Evolutionary conservation across 1,140 invertebrate genomes (phyloP), one percentile per base, ranked within the genome.

Genomic region (Alviniconcha marisindica): DNA sequence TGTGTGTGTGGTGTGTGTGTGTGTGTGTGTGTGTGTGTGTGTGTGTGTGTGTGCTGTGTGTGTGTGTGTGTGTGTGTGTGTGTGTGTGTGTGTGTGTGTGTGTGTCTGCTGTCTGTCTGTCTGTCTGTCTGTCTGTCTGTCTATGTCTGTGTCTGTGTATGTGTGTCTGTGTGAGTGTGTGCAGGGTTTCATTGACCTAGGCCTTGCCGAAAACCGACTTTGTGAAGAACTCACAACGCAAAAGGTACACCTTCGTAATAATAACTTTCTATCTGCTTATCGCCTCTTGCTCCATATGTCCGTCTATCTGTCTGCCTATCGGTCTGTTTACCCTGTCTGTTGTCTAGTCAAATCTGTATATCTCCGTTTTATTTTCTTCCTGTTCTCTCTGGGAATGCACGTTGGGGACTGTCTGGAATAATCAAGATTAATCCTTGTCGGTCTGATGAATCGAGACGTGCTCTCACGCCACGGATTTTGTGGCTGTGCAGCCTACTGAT

Each of bases 201-300:
- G 83, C 1, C 44, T 84, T 24, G 83, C 83, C 18, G 83, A 84
- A 73, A 82, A 84, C 79, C 77, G 74, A 77, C 38, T 84, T 36
- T 84, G 83, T 44, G 54, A 77, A 33, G 79, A 82, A 24, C 56
- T 81, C 1, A 51, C 73, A 3, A 42, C 31, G 38, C 36, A 78
- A 21, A 84, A 84, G 83, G 83, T 84, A 33, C 21, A n/a, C 21
- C 7, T 63, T 63, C n/a, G n/a, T 63, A 63, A 14, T n/a, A 31
- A 63, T 63, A 14, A 7, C 21, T 4, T 24, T 31, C 7, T 31
- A 31, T 24, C 4, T 4, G 60, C 10, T 24, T 63, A 24, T 63
- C 21, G 7, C 7, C 24, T 24, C 5, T 24, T 63, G 24, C n/a
- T n/a, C n/a, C 28, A 4, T 14, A 24, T 63, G 60, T 63, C 7